phyloP scores from a whole-genome alignment of 2,113 vertebrate species.

The Chascanopsetta lugubris region DNA sequence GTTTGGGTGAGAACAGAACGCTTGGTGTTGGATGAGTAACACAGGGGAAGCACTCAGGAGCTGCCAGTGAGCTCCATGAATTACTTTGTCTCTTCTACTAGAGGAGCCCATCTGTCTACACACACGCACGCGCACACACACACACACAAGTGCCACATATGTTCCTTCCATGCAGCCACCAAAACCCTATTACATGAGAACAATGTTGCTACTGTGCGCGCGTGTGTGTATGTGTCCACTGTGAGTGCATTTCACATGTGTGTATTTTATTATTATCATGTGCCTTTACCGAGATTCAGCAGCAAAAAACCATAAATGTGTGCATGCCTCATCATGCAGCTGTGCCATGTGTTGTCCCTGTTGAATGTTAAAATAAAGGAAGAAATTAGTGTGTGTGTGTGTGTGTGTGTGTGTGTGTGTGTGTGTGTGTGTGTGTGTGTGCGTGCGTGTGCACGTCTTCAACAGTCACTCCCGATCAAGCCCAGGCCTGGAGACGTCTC shows the following conservation, averaged over 20 bases:
- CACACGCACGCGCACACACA: constrained; percentile 27
- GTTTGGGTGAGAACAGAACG: constrained; percentile 43
- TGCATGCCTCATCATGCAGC: not conserved
- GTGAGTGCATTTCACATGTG: constrained; percentile 21
- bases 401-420: not conserved
- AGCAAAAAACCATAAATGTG: not conserved
- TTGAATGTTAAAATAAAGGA: constrained; percentile 12
- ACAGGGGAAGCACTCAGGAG: constrained; percentile 53
- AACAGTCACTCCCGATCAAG: constrained; percentile 30
- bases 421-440: not conserved
- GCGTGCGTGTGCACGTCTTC: not conserved
- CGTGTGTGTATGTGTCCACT: constrained; percentile 1
- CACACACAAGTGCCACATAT: constrained; percentile 30
- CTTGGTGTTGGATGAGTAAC: constrained; percentile 48
- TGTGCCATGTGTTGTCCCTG: not conserved
- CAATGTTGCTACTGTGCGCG: constrained; percentile 29
- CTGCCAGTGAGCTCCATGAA: constrained; percentile 59
- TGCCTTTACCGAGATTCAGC: not conserved
- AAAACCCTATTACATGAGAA: constrained; percentile 21
- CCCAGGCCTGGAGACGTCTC: constrained; percentile 40
- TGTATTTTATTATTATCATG: constrained; percentile 10
- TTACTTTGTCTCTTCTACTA: constrained; percentile 66
- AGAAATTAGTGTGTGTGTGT: not conserved
- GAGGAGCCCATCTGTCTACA: constrained; percentile 56
- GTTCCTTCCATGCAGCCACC: constrained; percentile 21